Conservation (phyloP, 1,140 invertebrate species). For the Drosophila rufa region DNA sequence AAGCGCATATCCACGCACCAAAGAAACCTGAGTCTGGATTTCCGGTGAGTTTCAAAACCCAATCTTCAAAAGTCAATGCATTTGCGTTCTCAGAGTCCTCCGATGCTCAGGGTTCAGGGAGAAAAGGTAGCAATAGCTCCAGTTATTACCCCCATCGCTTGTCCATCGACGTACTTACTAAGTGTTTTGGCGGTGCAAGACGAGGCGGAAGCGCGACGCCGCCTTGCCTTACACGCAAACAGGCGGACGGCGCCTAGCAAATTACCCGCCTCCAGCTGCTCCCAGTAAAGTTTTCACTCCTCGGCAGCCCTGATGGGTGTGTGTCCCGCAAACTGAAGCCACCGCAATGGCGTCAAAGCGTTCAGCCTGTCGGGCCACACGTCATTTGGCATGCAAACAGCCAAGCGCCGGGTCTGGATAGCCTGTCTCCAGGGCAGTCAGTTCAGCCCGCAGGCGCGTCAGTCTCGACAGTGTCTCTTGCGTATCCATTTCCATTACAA, state of each 20-base stretch:
- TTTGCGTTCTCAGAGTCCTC: not conserved
- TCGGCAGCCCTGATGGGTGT: slow-evolving; percentile 10
- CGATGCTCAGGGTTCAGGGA: not conserved
- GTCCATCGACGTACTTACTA: slow-evolving; percentile 4
- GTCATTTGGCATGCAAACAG: slow-evolving; percentile 45
- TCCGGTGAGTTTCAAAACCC: slow-evolving; percentile 86
- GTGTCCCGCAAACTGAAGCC: slow-evolving; percentile 35
- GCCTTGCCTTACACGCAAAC: slow-evolving; percentile 18
- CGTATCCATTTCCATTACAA: slow-evolving; percentile 22
- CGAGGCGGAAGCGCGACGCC: slow-evolving; percentile 26
- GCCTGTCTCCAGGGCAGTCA: not conserved
- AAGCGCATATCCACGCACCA: slow-evolving; percentile 90
- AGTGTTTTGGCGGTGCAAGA: slow-evolving; percentile 4
- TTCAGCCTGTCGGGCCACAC: slow-evolving; percentile 55
- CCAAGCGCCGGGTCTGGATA: slow-evolving; percentile 1
- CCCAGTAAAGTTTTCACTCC: not conserved
- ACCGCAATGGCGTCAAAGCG: slow-evolving; percentile 59
- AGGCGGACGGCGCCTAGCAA: slow-evolving; percentile 6
- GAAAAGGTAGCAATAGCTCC: slow-evolving; percentile 14
- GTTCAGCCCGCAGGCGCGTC: slow-evolving; percentile 52
- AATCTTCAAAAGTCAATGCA: not conserved
- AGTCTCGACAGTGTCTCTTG: slow-evolving; percentile 26
- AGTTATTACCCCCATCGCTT: not conserved
- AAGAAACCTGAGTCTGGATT: slow-evolving; percentile 91
- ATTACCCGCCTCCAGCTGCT: slow-evolving; percentile 8